Evolutionary conservation across 2,113 vertebrate species (phyloP).

Genomic region (Ptilonorhynchus violaceus): DNA sequence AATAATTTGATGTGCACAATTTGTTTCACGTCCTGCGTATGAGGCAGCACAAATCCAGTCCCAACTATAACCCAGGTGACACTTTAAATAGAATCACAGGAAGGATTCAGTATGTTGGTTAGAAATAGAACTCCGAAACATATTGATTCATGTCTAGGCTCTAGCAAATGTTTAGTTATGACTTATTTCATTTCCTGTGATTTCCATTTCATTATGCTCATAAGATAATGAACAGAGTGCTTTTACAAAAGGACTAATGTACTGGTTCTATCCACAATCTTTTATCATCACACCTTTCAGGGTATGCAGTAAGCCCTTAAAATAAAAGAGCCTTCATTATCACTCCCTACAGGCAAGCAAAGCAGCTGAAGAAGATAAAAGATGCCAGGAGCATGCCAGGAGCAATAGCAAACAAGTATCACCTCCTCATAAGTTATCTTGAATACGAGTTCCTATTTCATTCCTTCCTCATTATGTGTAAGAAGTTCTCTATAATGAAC

Average conservation of each 20-base stretch:
- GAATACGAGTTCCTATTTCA: background rate
- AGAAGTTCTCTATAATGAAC: background rate
- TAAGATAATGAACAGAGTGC: background rate
- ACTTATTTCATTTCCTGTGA: background rate
- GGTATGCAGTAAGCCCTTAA: background rate
- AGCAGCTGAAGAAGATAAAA: slow-evolving; percentile 11
- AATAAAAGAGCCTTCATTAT: background rate
- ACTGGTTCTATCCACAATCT: background rate
- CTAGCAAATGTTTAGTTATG: background rate
- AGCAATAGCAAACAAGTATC: background rate
- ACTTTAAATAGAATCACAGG: background rate
- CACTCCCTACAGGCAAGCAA: background rate
- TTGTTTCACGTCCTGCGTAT: background rate
- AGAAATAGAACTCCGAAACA: background rate
- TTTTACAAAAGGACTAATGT: background rate
- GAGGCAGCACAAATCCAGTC: background rate
- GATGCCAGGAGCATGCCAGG: background rate
- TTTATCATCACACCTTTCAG: background rate
- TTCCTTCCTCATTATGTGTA: background rate
- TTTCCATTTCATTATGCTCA: background rate
- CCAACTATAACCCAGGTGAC: background rate
- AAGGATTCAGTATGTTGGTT: background rate
- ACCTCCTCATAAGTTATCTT: background rate
- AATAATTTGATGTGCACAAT: background rate
- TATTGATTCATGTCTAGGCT: background rate